Conservation (phyloP, 2,113 vertebrate species). For the Cephalopterus ornatus region DNA sequence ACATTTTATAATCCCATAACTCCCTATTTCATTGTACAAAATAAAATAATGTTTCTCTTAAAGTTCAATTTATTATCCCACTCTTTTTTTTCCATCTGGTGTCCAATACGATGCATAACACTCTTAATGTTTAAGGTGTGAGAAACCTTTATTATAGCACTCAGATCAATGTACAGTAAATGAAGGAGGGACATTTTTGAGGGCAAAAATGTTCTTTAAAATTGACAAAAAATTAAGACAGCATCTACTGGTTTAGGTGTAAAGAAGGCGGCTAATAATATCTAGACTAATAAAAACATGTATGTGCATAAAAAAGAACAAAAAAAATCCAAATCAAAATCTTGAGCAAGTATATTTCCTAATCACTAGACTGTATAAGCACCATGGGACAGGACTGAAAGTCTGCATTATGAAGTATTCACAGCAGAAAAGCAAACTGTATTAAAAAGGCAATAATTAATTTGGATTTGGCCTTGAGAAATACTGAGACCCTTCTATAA, state of each 20-base stretch:
- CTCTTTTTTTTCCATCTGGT: background rate
- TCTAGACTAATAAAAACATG: background rate
- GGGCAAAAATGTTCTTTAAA: background rate
- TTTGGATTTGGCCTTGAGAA: background rate
- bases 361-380: background rate
- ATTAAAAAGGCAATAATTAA: background rate
- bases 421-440: background rate
- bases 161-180: background rate
- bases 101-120: background rate
- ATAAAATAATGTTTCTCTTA: background rate
- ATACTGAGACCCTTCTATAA: background rate
- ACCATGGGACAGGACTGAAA: background rate
- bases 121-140: background rate
- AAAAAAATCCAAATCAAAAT: background rate
- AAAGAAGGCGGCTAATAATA: background rate
- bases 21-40: background rate
- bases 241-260: background rate
- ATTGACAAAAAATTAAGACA: background rate
- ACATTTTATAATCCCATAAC: background rate
- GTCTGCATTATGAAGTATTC: background rate
- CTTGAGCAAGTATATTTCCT: background rate
- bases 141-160: background rate
- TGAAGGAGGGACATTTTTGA: background rate
- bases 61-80: background rate
- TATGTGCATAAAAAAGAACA: rapidly evolving